Percentiles rank a stretch among this genome's conserved stretches.
These are phyloP conservation scores for Cavia porcellus DNA, from an alignment of 2,113 vertebrate species.

Conservation along the genomic window DNA sequence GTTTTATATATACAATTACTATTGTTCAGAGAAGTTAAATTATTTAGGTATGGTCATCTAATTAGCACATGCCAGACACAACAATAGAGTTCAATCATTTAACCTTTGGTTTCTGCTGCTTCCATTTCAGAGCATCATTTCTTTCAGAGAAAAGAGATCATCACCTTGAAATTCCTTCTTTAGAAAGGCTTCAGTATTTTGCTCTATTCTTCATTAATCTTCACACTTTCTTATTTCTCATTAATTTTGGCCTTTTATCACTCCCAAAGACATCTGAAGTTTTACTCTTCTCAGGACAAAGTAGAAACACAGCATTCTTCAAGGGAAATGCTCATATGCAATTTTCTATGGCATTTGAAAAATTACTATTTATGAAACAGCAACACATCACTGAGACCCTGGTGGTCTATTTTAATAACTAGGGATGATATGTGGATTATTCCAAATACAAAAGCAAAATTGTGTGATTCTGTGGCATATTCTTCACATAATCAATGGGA, in stretches of 20 bases:
- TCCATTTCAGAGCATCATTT: background rate
- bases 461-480: background rate
- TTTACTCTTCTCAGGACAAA: constrained; percentile 24
- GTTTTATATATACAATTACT: constrained; percentile 24
- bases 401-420: background rate
- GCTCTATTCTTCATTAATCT: constrained; percentile 1
- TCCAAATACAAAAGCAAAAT: constrained; percentile 54
- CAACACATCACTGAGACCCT: background rate
- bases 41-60: background rate
- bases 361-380: background rate
- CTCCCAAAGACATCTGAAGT: background rate
- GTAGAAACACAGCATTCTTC: constrained; percentile 10
- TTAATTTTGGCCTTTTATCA: constrained; percentile 53
- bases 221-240: constrained; percentile 33
- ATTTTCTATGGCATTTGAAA: constrained; percentile 8
- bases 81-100: background rate
- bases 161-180: constrained; percentile 42
- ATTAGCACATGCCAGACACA: background rate
- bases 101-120: background rate
- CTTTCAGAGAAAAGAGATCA: constrained; percentile 1
- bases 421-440: background rate
- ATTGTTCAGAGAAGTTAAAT: background rate
- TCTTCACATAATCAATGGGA: background rate
- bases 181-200: background rate
- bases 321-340: background rate